Evolutionary conservation across 2,113 vertebrate genomes (phyloP), one percentile per base, ranked within the genome.

Genomic region (Larimichthys crocea): DNA sequence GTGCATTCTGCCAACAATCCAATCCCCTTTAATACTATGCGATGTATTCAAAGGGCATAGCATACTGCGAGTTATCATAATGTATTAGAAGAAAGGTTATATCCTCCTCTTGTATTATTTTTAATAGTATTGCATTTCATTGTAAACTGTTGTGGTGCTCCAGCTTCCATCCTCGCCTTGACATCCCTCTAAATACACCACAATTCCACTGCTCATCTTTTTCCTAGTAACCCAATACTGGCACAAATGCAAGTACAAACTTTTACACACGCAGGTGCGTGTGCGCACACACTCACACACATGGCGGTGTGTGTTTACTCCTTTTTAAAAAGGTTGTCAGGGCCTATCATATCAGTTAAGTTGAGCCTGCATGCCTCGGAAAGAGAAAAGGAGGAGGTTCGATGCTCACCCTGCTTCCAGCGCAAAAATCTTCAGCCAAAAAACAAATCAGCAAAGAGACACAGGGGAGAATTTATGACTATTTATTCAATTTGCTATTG

Each of bases 101-200:
- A 76, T 66, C 69, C 82, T 82, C 40, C 60, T 80, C 20, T 42
- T 85, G 60, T 68, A 80, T 87, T 83, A 55, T 75, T 85, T 82
- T 75, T 12, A 71, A 57, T 60, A 35, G 3, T 52, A 72, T 86
- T 88, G 52, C 48, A 61, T 87, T 85, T 80, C 73, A 82, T 59
- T 85, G 60, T 82, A 79, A 90, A 82, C 86, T 59, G 63, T 29
- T 22, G 72, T 5, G 40, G 59, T 14, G 29, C 52, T 81, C 80
- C 78, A 74, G 84, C 82, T 84, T 87, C 89, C 79, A 90, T 90
- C 79, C 64, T 88, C 69, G 74, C 89, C 86, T 84, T 84, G 83
- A 79, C 82, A 89, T 88, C 80, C 88, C 82, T 89, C 79, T 78
- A 82, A 89, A 89, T 55, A 85, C 46, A n/a, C 55, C 64, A 63